Conservation (phyloP, 2,888 invertebrate species). For the Harpalus rubripes region DNA sequence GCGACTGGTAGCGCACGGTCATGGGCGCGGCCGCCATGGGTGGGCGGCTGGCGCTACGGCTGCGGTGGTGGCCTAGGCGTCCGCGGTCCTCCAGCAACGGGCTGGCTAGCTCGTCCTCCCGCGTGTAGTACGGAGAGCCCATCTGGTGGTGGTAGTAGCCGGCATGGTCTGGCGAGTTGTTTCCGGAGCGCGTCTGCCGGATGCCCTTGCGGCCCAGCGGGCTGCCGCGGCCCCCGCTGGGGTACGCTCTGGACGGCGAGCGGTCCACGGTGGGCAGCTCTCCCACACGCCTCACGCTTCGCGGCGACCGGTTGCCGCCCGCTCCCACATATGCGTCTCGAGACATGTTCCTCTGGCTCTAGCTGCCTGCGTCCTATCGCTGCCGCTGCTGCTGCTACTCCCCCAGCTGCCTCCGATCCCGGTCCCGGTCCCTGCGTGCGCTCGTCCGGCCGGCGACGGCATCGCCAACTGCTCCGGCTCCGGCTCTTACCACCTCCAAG, state of each 20-base stretch:
- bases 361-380: constrained; percentile 5
- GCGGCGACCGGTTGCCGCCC: constrained; percentile 83
- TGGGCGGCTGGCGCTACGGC: constrained; percentile 89
- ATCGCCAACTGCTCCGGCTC: constrained; percentile 52
- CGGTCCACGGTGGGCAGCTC: constrained; percentile 93
- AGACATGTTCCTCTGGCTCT: constrained; percentile 76
- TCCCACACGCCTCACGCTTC: constrained; percentile 83
- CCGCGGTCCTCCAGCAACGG: constrained; percentile 90
- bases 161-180: constrained; percentile 81
- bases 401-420: constrained; percentile 19
- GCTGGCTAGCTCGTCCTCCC: constrained; percentile 91
- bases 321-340: constrained; percentile 82
- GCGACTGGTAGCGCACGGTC: constrained; percentile 80
- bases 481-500: constrained; percentile 12
- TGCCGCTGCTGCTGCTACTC: constrained; percentile 7
- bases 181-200: constrained; percentile 80
- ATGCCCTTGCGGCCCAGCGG: constrained; percentile 73
- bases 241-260: constrained; percentile 91
- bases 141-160: constrained; percentile 79
- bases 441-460: constrained; percentile 58
- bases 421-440: constrained; percentile 59
- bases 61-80: constrained; percentile 85
- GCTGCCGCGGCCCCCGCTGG: constrained; percentile 76
- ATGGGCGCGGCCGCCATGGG: constrained; percentile 80
- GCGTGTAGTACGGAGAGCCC: constrained; percentile 85